These are phyloP conservation scores for Diorhabda sublineata DNA, from an alignment of 1,140 invertebrate genomes.

Conservation along the genomic window DNA sequence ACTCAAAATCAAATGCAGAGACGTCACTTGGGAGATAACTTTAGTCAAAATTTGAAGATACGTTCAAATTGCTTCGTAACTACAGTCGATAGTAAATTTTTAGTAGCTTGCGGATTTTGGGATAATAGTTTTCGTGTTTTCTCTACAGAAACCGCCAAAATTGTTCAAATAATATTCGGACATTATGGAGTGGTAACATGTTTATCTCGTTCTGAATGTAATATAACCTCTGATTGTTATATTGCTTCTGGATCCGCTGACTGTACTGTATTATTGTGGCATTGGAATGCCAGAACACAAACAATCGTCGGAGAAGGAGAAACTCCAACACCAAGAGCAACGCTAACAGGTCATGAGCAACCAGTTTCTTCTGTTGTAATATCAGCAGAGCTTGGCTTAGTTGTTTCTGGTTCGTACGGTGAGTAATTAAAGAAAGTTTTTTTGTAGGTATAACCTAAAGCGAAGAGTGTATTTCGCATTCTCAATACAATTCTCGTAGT, in stretches of 20 bases:
- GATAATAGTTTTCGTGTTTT: constrained; percentile 99
- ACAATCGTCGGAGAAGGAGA: constrained; percentile 95
- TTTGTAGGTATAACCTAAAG: too few species aligned
- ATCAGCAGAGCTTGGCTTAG: constrained; percentile 95
- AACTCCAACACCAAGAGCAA: constrained; percentile 89
- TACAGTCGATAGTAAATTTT: constrained; percentile 92
- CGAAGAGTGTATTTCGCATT: too few species aligned
- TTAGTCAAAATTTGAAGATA: constrained; percentile 91
- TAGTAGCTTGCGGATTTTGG: constrained; percentile 99
- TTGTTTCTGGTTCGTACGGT: constrained; percentile 90
- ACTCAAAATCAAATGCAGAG: constrained; percentile 59
- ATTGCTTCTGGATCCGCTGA: constrained; percentile 96
- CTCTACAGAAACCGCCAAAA: constrained; percentile 94
- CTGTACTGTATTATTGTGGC: constrained; percentile 96
- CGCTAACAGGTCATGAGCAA: constrained; percentile 94
- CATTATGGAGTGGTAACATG: constrained; percentile 99
- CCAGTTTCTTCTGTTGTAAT: constrained; percentile 93
- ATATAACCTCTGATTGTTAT: constrained; percentile 97
- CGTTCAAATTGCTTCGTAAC: constrained; percentile 94
- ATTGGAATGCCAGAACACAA: constrained; percentile 95
- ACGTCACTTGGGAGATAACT: constrained; percentile 92
- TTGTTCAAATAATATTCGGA: constrained; percentile 96
- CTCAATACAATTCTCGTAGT: too few species aligned
- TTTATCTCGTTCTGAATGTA: constrained; percentile 94
- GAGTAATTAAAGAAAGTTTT: constrained; percentile 43